These are phyloP conservation scores for Idaea dimidiata DNA, from an alignment of 2,888 invertebrate genomes.

Conservation along the genomic window DNA sequence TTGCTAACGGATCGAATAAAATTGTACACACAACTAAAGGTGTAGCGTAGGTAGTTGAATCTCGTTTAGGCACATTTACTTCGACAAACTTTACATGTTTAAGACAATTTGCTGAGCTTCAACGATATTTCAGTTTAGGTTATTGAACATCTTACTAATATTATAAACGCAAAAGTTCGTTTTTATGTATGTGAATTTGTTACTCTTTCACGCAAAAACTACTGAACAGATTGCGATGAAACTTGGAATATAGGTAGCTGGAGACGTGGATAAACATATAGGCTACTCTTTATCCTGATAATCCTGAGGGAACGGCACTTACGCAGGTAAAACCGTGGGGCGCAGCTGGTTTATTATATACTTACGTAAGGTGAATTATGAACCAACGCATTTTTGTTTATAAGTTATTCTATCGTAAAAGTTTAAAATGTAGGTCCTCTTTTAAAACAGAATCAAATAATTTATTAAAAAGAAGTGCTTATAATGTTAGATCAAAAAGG, in stretches of 20 bases:
- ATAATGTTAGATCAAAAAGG: too few relatives aligned
- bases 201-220: too few relatives aligned
- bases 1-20: slow-evolving; percentile 37
- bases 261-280: too few relatives aligned
- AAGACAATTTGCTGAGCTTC: neutral
- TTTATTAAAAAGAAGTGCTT: too few relatives aligned
- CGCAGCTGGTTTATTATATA: neutral
- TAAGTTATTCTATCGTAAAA: neutral
- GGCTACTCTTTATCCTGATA: too few relatives aligned
- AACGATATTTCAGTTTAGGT: neutral
- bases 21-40: slow-evolving; percentile 9
- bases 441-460: neutral
- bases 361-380: neutral
- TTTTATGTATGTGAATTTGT: too few relatives aligned
- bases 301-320: too few relatives aligned
- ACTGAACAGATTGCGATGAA: too few relatives aligned
- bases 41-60: neutral
- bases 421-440: neutral
- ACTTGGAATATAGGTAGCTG: too few relatives aligned
- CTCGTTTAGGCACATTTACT: neutral
- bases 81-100: slow-evolving; percentile 1
- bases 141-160: neutral
- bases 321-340: too few relatives aligned
- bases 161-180: too few relatives aligned
- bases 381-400: neutral